These are phyloP conservation scores for Boloria selene DNA, from an alignment of 2,888 invertebrate species.

Conservation along the genomic window DNA sequence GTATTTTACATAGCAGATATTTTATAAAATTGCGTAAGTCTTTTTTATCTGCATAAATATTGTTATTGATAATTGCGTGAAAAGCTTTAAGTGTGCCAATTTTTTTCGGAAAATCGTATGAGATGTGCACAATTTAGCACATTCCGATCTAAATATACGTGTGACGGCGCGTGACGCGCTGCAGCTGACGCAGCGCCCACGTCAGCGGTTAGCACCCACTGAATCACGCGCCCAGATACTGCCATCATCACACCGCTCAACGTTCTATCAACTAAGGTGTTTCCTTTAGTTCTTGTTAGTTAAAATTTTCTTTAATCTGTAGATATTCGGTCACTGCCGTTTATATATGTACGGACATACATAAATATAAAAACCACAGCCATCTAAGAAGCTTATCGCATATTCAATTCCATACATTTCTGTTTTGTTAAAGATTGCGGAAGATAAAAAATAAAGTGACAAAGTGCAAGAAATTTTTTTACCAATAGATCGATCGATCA, in stretches of 20 bases:
- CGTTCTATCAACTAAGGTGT: neutral
- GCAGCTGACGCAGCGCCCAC: constrained; percentile 55
- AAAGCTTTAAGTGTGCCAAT: constrained; percentile 58
- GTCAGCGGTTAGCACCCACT: constrained; percentile 55
- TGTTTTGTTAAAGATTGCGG: too few relatives aligned
- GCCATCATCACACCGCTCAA: neutral
- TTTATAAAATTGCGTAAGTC: neutral
- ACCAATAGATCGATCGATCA: too few relatives aligned
- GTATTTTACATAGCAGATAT: neutral
- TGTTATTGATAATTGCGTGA: constrained; percentile 42
- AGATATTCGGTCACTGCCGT: too few relatives aligned
- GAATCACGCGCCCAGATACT: constrained; percentile 60
- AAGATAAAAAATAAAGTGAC: too few relatives aligned
- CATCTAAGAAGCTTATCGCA: too few relatives aligned
- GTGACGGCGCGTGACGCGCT: constrained; percentile 68
- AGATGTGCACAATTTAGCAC: constrained; percentile 62
- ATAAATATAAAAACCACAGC: too few relatives aligned
- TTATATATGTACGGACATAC: too few relatives aligned
- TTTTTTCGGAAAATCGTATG: constrained; percentile 65
- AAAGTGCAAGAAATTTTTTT: too few relatives aligned
- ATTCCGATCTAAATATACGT: constrained; percentile 75
- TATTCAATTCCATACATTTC: too few relatives aligned
- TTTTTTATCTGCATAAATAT: constrained; percentile 44
- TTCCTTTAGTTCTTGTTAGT: neutral
- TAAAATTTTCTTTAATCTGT: too few relatives aligned